Percentiles rank a stretch among this genome's conserved stretches.
phyloP scores from a whole-genome alignment of 2,797 vertebrate species.

The Paguma larvata region DNA sequence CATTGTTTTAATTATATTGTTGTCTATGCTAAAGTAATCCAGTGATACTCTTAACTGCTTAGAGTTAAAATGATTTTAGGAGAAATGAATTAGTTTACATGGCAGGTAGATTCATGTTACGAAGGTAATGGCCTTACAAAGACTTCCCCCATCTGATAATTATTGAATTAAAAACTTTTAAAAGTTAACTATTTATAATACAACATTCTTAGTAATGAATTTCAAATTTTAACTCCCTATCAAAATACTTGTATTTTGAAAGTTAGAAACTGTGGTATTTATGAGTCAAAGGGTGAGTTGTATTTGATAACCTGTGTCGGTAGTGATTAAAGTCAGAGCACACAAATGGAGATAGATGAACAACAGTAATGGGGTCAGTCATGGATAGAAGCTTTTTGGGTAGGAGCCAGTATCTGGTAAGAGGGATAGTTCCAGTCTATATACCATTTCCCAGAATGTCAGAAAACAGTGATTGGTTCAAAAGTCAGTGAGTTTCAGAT shows the following conservation, averaged over 20 bases:
- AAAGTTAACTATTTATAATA: not conserved
- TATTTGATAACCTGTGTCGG: not conserved
- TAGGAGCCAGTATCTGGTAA: not conserved
- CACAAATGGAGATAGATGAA: not conserved
- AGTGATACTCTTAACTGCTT: not conserved
- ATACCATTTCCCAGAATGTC: not conserved
- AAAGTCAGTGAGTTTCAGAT: not conserved
- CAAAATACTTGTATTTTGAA: not conserved
- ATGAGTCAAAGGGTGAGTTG: not conserved
- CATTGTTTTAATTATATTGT: not conserved
- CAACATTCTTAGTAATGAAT: not conserved
- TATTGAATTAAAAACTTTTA: constrained; percentile 23
- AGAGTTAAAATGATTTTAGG: not conserved
- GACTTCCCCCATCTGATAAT: not conserved
- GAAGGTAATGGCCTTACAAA: not conserved
- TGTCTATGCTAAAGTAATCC: not conserved
- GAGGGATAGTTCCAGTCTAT: not conserved
- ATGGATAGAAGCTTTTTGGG: not conserved
- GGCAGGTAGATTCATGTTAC: not conserved
- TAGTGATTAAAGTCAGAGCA: not conserved
- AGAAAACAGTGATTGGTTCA: not conserved
- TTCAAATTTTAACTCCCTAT: not conserved
- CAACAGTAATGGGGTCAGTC: not conserved
- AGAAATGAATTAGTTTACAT: not conserved
- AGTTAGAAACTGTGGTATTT: not conserved